These are phyloP conservation scores for Epicauta chinensis DNA, from an alignment of 1,140 invertebrate genomes.

Conservation along the genomic window DNA sequence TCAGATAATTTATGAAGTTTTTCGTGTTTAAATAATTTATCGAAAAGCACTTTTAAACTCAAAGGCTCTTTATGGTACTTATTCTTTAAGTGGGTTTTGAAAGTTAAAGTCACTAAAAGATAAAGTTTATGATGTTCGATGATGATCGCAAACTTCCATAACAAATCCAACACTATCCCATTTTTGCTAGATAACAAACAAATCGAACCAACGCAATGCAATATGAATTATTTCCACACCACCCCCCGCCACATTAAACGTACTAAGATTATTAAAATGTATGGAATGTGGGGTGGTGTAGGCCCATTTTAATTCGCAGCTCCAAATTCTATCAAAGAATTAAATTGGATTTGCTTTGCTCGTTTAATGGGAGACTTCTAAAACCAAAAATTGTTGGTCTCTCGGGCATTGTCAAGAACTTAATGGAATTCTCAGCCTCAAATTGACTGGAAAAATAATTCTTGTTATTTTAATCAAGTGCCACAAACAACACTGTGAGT, in stretches of 20 bases:
- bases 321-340: conserved; percentile 22
- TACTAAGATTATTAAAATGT: not conserved
- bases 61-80: conserved; percentile 34
- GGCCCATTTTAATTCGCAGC: conserved; percentile 13
- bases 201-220: not conserved
- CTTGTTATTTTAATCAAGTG: conserved; percentile 23
- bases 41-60: conserved; percentile 37
- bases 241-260: no score
- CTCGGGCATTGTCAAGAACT: conserved; percentile 23
- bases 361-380: conserved; percentile 27
- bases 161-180: not conserved
- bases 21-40: conserved; percentile 37
- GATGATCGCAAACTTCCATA: conserved; percentile 14
- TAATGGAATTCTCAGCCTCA: conserved; percentile 21
- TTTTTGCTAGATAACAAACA: no score
- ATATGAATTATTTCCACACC: no score
- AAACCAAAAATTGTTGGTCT: conserved; percentile 25
- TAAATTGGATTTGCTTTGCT: conserved; percentile 27
- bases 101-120: conserved; percentile 28
- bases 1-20: conserved; percentile 33
- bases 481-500: conserved; percentile 16
- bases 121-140: conserved; percentile 28
- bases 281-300: not conserved
- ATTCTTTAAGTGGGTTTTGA: conserved; percentile 24
- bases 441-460: conserved; percentile 24